Evolutionary conservation across 30 jellyfish, hydroid and myxozoan genomes (phyloP), one percentile per base, ranked within the genome.

Genomic region (Morbakka virulenta): DNA sequence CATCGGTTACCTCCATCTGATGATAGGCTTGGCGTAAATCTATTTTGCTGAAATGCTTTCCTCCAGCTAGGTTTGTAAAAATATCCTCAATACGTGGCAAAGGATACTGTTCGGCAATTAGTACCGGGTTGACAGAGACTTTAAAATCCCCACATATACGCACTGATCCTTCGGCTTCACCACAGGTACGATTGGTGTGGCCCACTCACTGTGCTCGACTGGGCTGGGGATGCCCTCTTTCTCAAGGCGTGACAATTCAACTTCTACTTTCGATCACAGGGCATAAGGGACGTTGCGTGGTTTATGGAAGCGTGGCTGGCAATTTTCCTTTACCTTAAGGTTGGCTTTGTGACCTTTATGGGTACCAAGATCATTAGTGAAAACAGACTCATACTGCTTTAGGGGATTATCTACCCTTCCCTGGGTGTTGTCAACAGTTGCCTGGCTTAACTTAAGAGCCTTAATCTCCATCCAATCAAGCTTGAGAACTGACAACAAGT

Each of bases 121-220:
- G 35, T 61, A 61, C 64, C 62, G 87, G 87, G 47, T 76, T 76
- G n/a, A n/a, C n/a, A 65, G 86, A 50, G 32, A 79, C 90, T 6
- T 47, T 62, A 72, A 62, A 77, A 52, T 77, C 88, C 51, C 85
- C 85, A 64, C 84, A 67, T 29, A 77, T 57, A 35, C 80, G 52
- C 28, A 74, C 30, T 28, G n/a, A n/a, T n/a, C n/a, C n/a, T n/a
- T n/a, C n/a, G n/a, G n/a, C n/a, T n/a, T n/a, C n/a, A n/a, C n/a
- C n/a, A n/a, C n/a, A n/a, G n/a, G n/a, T n/a, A n/a, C n/a, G n/a
- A n/a, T n/a, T n/a, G n/a, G n/a, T n/a, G n/a, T n/a, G n/a, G n/a
- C n/a, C n/a, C n/a, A n/a, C n/a, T n/a, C n/a, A n/a, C n/a, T n/a
- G n/a, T 9, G 68, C 49, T 50, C 26, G 25, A 29, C 81, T 35